phyloP scores from a whole-genome alignment of 2,797 vertebrate species.

The Aphelocoma californica region DNA sequence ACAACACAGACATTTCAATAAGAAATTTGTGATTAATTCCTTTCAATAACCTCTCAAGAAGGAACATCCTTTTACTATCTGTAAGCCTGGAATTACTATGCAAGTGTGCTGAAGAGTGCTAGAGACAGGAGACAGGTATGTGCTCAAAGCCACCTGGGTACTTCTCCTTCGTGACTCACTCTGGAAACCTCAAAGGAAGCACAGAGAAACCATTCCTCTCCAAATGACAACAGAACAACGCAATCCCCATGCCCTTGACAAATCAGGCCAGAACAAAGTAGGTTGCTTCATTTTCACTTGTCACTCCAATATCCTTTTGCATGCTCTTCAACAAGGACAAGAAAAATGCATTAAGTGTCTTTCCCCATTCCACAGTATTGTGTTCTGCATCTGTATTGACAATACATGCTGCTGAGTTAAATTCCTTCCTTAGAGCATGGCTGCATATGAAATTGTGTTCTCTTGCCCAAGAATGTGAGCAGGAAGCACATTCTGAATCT shows the following conservation, averaged over 20 bases:
- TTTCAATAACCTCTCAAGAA: not conserved
- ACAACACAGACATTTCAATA: not conserved
- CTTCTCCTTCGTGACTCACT: not conserved
- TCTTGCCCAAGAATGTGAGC: not conserved
- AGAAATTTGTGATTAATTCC: conserved; percentile 11
- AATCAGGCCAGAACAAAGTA: not conserved
- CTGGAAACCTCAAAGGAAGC: not conserved
- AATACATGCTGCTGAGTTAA: not conserved
- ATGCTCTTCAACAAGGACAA: not conserved
- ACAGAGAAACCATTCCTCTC: not conserved
- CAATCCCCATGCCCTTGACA: not conserved
- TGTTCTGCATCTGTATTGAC: not conserved
- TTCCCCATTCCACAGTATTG: not conserved
- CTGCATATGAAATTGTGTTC: not conserved
- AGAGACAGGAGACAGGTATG: conserved; percentile 7
- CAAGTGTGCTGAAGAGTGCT: not conserved
- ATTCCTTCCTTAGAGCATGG: not conserved
- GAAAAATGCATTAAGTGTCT: not conserved
- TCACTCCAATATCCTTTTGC: not conserved
- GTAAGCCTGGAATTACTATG: not conserved
- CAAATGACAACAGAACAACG: not conserved
- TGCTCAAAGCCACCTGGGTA: not conserved
- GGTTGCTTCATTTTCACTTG: not conserved
- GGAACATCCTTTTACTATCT: not conserved
- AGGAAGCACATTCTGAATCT: not conserved